Evolutionary conservation across 2,888 invertebrate genomes (phyloP).

Genomic region (Athalia rosae): DNA sequence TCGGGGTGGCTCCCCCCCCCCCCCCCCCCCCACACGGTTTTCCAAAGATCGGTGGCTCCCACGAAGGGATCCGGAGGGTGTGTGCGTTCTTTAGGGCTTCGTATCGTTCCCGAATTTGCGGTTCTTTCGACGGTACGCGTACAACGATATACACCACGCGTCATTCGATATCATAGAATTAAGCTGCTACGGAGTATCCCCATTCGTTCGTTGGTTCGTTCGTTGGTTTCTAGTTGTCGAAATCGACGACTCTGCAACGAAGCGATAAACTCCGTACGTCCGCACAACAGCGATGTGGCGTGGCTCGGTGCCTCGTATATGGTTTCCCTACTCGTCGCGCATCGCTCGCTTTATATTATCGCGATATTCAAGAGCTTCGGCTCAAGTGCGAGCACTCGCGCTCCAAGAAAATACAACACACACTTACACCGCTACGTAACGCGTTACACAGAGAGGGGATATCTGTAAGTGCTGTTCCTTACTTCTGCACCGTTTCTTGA

Average conservation of each 20-base stretch:
- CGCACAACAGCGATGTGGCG: neutral
- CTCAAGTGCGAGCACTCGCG: neutral
- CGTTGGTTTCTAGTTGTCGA: too few species aligned
- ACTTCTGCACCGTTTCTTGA: too few species aligned
- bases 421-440: neutral
- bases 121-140: neutral
- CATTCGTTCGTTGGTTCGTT: neutral
- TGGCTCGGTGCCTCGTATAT: neutral
- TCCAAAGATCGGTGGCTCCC: neutral
- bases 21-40: too few species aligned
- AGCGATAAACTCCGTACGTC: neutral
- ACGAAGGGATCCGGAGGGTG: neutral
- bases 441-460: too few species aligned
- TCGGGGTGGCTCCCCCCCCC: neutral
- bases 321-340: constrained; percentile 10
- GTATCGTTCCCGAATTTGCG: neutral
- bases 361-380: constrained; percentile 21
- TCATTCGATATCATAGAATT: constrained; percentile 18
- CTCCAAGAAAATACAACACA: constrained; percentile 7
- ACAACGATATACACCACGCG: neutral
- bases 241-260: too few species aligned
- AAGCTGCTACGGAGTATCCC: neutral
- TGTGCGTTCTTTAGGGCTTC: neutral
- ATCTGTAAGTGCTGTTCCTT: too few species aligned
- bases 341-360: constrained; percentile 2